A percentile compares a stretch with the other conserved stretches of the same genome.
Evolutionary conservation across 2,888 invertebrate species (phyloP).

Genomic region (Ochropleura plecta): DNA sequence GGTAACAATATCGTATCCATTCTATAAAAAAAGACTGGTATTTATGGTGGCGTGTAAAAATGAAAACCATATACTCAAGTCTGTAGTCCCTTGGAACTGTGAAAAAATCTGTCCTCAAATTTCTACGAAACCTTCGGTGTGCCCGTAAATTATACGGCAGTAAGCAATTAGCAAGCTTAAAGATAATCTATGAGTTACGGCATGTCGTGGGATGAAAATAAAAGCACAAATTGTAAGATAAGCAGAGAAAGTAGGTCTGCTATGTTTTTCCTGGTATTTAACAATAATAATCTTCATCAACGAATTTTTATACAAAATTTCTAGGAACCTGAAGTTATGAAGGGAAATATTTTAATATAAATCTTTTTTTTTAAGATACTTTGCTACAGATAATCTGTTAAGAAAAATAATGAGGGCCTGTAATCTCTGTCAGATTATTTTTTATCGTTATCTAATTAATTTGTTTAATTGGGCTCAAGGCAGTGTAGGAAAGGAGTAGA

Average conservation of each 20-base stretch:
- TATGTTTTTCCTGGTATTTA: constrained; percentile 1
- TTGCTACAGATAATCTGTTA: constrained; percentile 1
- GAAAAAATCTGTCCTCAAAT: no score
- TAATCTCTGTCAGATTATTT: constrained; percentile 2
- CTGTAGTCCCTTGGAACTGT: no score
- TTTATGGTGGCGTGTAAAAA: no score
- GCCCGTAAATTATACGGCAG: no score
- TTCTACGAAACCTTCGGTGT: no score
- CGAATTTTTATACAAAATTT: constrained; percentile 1
- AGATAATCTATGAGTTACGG: not conserved
- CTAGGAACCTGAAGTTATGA: not conserved
- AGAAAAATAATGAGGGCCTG: constrained; percentile 3
- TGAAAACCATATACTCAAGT: no score
- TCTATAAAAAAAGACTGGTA: not conserved
- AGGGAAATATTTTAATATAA: not conserved
- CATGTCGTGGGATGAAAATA: not conserved
- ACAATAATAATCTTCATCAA: not conserved
- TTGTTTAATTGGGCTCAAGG: no score
- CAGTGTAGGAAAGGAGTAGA: not conserved
- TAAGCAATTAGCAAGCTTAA: not conserved
- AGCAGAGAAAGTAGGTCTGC: not conserved
- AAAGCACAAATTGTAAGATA: not conserved
- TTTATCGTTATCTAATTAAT: not conserved
- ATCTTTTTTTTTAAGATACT: not conserved
- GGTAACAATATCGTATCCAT: not conserved